Evolutionary conservation across 2,888 invertebrate genomes (phyloP), one percentile per base, ranked within the genome.

Genomic region (Dasysyrphus tricinctus): DNA sequence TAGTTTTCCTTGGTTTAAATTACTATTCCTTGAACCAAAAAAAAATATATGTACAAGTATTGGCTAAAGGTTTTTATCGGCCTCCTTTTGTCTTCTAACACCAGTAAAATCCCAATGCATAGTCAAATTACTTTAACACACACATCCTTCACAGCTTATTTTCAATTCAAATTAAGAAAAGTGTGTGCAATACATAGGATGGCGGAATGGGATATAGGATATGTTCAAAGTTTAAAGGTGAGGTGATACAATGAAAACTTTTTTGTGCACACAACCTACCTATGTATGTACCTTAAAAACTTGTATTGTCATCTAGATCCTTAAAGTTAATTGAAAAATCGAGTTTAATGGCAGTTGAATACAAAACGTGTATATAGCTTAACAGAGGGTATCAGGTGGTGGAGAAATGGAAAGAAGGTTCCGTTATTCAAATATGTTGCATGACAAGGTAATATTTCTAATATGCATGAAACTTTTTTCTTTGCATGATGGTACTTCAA

Each of bases 261-360:
- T 79, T 83, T 49, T 61, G 39, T 54, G 56, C 3, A 6, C 8
- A 5, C 24, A 24, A 14, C 16, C 12, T 49, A 49, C n/a, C n/a
- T n/a, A n/a, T n/a, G n/a, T n/a, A n/a, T n/a, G n/a, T n/a, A n/a
- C n/a, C 44, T 44, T 73, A 44, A 42, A 39, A 67, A 73, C 44
- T 69, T 56, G 67, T 73, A 54, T 78, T 82, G 79, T 79, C 57
- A 70, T 80, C 57, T 54, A 59, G 70, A 83, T 75, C 56, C 75
- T 83, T 75, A 75, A 80, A 83, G 80, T 83, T 80, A 83, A 83
- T 83, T 83, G 80, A 83, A 83, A 83, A 83, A 83, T 83, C 80
- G 79, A 70, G 83, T 83, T 80, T 70, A 79, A 75, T 75, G 56
- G 80, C 75, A 65, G 32, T 49, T 16, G 47, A 65, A 49, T 49